Evolutionary conservation across 1,140 invertebrate species (phyloP), one percentile per base, ranked within the genome.

Genomic region (Leptopilina clavipes): DNA sequence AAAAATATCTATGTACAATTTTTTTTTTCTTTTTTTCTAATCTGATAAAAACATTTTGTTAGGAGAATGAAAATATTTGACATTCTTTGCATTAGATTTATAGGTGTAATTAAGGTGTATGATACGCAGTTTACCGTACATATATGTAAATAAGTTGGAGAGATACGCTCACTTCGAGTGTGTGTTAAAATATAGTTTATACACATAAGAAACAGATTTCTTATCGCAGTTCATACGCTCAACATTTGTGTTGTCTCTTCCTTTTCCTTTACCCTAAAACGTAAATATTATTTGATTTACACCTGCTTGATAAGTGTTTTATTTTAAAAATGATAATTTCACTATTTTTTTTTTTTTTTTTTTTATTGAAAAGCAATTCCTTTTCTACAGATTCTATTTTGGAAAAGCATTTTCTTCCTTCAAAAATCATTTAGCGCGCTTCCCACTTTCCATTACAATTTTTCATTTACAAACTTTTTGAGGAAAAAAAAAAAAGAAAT

Each of bases 11-110:
- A 40, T 40, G 37, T 40, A 40, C 37, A 40, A 3, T 40, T 40
- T 40, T 40, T 40, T 40, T 40, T 40, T 40, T 40, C 7, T 8
- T 40, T 17, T 17, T 48, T 48, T 48, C 8, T 48, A 78, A 81
- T 81, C 78, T 81, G 80, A 77, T 81, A 31, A 79, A 81, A 65
- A 65, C 22, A 65, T 31, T 65, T 65, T 65, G 59, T 65, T 31
- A 31, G 19, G 25, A 65, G 59, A 31, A 31, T 11, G 59, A 65
- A 65, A 65, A 65, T 65, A 65, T 65, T 65, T 65, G 59, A 65
- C 12, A 65, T 65, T 65, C 59, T 65, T 31, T 31, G 59, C 22
- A 65, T 31, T 65, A 65, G 59, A 65, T 65, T 65, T 65, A 65
- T 31, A 65, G 59, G 22, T 65, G 59, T 65, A 65, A 65, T 65